These are phyloP conservation scores for Drosophila nigricruria DNA, from an alignment of 2,888 invertebrate genomes.

Conservation along the genomic window DNA sequence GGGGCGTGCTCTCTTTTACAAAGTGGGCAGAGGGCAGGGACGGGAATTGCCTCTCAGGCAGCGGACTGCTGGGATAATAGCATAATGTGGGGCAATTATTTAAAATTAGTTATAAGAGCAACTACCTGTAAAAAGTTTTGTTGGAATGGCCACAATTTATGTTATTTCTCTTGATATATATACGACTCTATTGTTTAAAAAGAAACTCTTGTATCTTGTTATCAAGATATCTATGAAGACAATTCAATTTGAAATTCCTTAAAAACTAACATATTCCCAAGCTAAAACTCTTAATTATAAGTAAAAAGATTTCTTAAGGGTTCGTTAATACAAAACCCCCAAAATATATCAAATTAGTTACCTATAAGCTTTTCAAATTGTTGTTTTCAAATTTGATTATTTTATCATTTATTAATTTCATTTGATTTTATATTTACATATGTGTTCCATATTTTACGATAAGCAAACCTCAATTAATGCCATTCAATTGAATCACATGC, in stretches of 20 bases:
- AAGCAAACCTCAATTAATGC: constrained; percentile 15
- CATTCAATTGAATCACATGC: constrained; percentile 50
- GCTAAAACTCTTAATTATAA: not conserved
- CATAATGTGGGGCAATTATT: constrained; percentile 70
- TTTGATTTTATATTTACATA: not conserved
- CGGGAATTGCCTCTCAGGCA: constrained; percentile 3
- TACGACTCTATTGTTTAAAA: not conserved
- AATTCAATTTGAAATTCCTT: not conserved
- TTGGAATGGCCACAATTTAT: not conserved
- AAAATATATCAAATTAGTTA: not conserved
- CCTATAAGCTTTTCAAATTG: not conserved
- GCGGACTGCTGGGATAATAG: constrained; percentile 47
- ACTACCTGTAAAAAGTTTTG: constrained; percentile 23
- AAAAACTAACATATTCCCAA: not conserved
- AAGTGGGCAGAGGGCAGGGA: not conserved
- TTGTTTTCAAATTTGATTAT: not conserved
- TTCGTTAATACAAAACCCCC: not conserved
- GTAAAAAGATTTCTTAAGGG: not conserved
- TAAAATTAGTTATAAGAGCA: constrained; percentile 68
- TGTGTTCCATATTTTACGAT: constrained; percentile 6
- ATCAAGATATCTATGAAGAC: not conserved
- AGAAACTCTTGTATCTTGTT: not conserved
- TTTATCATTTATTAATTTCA: not conserved
- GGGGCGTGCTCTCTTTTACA: constrained; percentile 57
- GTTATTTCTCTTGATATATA: not conserved